phyloP scores from a whole-genome alignment of 2,113 vertebrate genomes.

The Thermophis baileyi region DNA sequence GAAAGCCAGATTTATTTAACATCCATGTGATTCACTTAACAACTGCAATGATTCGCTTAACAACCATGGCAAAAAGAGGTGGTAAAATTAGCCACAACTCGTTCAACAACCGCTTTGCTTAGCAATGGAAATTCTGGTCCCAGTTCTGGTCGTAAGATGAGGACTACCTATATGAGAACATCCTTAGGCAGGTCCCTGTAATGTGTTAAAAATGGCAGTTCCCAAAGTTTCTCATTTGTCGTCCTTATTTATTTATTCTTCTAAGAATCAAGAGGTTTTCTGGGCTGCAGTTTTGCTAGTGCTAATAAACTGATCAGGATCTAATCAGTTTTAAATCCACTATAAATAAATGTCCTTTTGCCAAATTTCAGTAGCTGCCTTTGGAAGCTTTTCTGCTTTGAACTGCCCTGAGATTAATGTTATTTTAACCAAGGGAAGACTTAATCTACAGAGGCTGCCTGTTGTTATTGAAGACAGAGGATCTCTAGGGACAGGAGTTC shows the following conservation, averaged over 20 bases:
- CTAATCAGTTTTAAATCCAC: slow-evolving; percentile 42
- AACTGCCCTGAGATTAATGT: not conserved
- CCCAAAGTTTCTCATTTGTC: not conserved
- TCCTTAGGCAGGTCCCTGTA: not conserved
- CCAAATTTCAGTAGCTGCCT: slow-evolving; percentile 38
- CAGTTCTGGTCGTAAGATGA: not conserved
- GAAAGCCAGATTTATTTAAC: not conserved
- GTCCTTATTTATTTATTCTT: not conserved
- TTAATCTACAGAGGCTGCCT: slow-evolving; percentile 31
- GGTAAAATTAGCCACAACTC: not conserved
- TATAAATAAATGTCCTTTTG: slow-evolving; percentile 50
- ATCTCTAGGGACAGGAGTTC: not conserved
- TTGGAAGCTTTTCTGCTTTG: not conserved
- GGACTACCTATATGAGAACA: not conserved
- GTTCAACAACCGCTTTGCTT: not conserved
- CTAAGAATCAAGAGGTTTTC: not conserved
- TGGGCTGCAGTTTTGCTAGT: not conserved
- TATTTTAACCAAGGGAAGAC: slow-evolving; percentile 26
- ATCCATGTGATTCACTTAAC: not conserved
- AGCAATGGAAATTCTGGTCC: not conserved
- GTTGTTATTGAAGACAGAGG: slow-evolving; percentile 28
- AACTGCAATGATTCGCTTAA: not conserved
- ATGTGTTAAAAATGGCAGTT: not conserved
- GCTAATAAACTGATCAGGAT: not conserved
- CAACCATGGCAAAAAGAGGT: not conserved